Base-by-base conservation (phyloP, 2,888 invertebrate genomes). In the Lasiommata megera region DNA sequence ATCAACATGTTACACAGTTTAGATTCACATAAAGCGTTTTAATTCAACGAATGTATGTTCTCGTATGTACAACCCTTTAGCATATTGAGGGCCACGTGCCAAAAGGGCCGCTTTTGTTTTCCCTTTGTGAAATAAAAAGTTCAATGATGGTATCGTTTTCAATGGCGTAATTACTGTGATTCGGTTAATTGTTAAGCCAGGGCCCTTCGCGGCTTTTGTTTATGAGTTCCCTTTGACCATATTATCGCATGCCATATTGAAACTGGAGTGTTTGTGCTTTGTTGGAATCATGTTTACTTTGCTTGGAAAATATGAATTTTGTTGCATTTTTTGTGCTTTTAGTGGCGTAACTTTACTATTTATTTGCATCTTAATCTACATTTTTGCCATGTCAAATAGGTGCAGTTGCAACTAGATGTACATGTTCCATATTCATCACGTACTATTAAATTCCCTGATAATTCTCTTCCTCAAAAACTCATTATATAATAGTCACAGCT, bases 141-240 rank as follows among this genome's bases (percentile, higher is more conserved):
- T 74, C 72, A 82, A 82, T 77, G 86, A 84, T 80, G 77, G 80
- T 87, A 89, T 89, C 87, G 75, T 74, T 88, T 88, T 82, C 88
- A 88, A 83, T 83, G 64, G 67, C 76, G 79, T 82, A 86, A 89
- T 88, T 88, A 88, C 83, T 79, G 78, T 83, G 80, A 88, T 88
- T 80, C 80, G 69, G 76, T 82, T 89, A 89, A 89, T 89, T 88
- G 86, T 84, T 80, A 71, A 70, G 73, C 59, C 72, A 74, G 77
- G 75, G 71, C 69, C 75, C 78, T 73, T 69, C 70, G 67, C 67
- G 72, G 77, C 79, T 85, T 86, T 86, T 84, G 84, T 82, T 82
- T 67, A 46, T 69, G 71, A 79, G 76, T 76, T 80, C 76, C 74
- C 89, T 88, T 88, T 88, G 88, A 86, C 87, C 81, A 77, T 81